A percentile compares a stretch with the other conserved stretches of the same genome.
Evolutionary conservation across 2,113 vertebrate genomes (phyloP).

Genomic region (Lynx canadensis): DNA sequence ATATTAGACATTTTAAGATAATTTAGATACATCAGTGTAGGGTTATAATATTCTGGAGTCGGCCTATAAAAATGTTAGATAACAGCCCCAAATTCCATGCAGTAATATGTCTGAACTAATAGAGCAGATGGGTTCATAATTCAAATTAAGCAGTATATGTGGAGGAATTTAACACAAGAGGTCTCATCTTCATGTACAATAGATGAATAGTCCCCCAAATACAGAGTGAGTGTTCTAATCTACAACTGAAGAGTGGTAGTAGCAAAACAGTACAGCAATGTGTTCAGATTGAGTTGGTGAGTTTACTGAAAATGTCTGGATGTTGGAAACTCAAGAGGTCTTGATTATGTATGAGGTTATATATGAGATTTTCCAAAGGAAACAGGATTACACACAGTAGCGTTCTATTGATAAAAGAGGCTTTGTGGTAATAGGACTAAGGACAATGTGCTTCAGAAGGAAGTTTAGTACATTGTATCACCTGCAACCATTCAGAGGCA

Average conservation of each 20-base stretch:
- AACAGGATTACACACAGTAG: background rate
- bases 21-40: background rate
- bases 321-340: background rate
- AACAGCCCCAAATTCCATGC: background rate
- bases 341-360: background rate
- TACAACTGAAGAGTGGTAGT: background rate
- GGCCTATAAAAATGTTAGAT: background rate
- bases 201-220: background rate
- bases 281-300: background rate
- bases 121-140: background rate
- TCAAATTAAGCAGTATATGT: background rate
- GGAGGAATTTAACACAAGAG: background rate
- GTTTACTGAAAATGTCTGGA: background rate
- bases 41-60: background rate
- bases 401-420: constrained; percentile 6
- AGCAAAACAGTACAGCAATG: background rate
- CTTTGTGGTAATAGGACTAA: background rate
- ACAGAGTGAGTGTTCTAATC: background rate
- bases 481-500: background rate
- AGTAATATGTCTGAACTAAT: background rate
- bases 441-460: background rate
- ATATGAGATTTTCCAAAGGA: background rate
- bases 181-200: background rate
- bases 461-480: background rate
- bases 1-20: background rate